Percentiles rank a stretch among this genome's conserved stretches.
phyloP scores from a whole-genome alignment of 1,140 invertebrate genomes.

The Probaryconus sp. region DNA sequence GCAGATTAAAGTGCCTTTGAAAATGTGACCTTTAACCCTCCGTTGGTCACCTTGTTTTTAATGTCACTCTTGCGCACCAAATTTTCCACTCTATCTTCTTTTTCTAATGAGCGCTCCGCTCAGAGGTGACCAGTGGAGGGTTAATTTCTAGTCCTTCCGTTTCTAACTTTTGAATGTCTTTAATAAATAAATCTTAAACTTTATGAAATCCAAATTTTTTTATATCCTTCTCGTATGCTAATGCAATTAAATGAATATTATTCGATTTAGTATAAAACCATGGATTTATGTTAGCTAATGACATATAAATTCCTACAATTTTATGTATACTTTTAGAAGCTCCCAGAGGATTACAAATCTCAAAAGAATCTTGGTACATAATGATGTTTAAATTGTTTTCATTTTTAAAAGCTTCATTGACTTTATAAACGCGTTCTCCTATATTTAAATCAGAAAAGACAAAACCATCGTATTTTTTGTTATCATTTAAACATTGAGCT shows the following conservation, averaged over 20 bases:
- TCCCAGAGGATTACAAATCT: slow-evolving; percentile 48
- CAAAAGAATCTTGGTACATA: slow-evolving; percentile 49
- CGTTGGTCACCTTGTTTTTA: too few species aligned
- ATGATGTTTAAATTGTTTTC: slow-evolving; percentile 20
- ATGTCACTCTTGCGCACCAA: too few species aligned
- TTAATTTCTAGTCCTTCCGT: slow-evolving; percentile 15
- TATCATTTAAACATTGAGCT: slow-evolving; percentile 25
- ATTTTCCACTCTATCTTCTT: too few species aligned
- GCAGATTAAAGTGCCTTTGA: slow-evolving; percentile 37
- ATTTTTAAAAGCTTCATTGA: slow-evolving; percentile 10
- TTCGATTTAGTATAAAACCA: slow-evolving; percentile 22
- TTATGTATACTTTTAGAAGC: slow-evolving; percentile 28
- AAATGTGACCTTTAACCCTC: slow-evolving; percentile 12
- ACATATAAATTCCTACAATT: slow-evolving; percentile 38
- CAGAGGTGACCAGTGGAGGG: too few species aligned
- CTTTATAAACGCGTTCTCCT: slow-evolving; percentile 17
- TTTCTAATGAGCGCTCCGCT: too few species aligned
- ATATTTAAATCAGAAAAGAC: slow-evolving; percentile 32
- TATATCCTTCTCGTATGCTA: slow-evolving; percentile 27
- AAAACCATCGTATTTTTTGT: slow-evolving; percentile 5
- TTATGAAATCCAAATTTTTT: slow-evolving; percentile 11
- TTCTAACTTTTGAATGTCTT: slow-evolving; percentile 41
- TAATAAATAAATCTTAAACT: slow-evolving; percentile 23
- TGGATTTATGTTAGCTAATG: slow-evolving; percentile 31
- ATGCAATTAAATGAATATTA: slow-evolving; percentile 30